Percentiles rank a stretch among this genome's conserved stretches.
Evolutionary conservation across 2,797 vertebrate genomes (phyloP).

Genomic region (Argya squamiceps): DNA sequence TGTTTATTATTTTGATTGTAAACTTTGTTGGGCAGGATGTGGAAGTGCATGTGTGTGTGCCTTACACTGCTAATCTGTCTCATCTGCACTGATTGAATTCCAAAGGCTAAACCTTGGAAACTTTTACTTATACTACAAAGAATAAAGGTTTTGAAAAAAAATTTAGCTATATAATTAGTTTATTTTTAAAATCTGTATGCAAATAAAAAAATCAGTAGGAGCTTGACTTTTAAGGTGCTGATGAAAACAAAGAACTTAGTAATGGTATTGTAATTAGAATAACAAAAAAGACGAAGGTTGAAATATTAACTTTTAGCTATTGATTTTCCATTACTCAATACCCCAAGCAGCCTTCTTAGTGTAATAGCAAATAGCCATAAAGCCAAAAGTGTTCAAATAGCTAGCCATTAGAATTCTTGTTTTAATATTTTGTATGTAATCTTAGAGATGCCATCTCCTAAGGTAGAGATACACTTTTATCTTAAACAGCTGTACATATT

Average conservation of each 20-base stretch:
- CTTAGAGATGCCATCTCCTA: neutral
- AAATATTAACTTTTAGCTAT: neutral
- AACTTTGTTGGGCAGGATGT: neutral
- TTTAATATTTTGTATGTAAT: neutral
- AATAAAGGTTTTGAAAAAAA: neutral
- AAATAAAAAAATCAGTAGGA: neutral
- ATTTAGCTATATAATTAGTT: neutral
- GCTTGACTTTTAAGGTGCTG: neutral
- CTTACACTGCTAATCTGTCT: neutral
- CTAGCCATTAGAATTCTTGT: neutral
- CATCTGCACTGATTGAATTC: neutral
- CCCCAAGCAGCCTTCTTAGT: neutral
- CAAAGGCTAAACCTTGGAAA: neutral
- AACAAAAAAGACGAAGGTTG: neutral
- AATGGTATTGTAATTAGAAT: neutral
- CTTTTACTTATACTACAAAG: neutral
- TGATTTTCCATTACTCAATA: neutral
- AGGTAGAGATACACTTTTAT: neutral
- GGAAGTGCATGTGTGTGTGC: neutral
- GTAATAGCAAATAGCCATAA: neutral
- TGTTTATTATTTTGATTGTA: neutral
- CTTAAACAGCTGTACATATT: neutral
- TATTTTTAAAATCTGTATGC: neutral
- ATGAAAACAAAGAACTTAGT: neutral
- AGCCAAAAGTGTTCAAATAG: neutral